Evolutionary conservation across 2,888 invertebrate genomes (phyloP), one percentile per base, ranked within the genome.

Genomic region (Lamellibrachia satsuma): DNA sequence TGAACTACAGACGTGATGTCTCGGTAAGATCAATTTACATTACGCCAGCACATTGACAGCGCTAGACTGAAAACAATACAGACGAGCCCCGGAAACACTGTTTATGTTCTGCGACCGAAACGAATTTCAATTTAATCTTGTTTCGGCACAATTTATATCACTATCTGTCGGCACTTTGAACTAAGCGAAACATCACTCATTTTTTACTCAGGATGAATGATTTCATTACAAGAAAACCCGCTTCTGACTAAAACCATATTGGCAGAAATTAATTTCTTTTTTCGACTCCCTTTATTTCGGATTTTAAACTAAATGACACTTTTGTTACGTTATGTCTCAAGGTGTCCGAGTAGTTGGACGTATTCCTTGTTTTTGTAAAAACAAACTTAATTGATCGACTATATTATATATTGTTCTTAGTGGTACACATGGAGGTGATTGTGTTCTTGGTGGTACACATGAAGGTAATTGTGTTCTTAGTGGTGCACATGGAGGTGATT

Each of bases 171-270:
- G 75, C 22, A 0, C 22, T 75, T 75, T 75, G 75, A 75, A 75
- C 75, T 75, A 22, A 75, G 75, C 75, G 75, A 75, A 75, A 75
- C 75, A 75, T 75, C n/a, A 22, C 22, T 75, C 75, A 75, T 75
- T 75, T 75, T 55, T 75, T 75, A 22, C 75, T 75, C 75, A 75
- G 75, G 75, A 75, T 75, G n/a, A 75, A 75, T 75, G 75, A 75
- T 75, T 11, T 75, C 15, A 75, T 75, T 75, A 75, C 75, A 75
- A 75, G 75, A 75, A 75, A 75, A 75, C 22, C 22, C 75, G n/a
- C 75, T 75, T 75, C 75, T 75, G n/a, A 11, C n/a, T 22, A 75
- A 75, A 22, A 75, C 75, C 75, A 75, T 75, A 75, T 75, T 75
- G 75, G 75, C 11, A 75, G 75, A 75, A 75, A 75, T 75, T n/a